phyloP scores from a whole-genome alignment of 2,797 vertebrate species.

The Cossypha caffra region DNA sequence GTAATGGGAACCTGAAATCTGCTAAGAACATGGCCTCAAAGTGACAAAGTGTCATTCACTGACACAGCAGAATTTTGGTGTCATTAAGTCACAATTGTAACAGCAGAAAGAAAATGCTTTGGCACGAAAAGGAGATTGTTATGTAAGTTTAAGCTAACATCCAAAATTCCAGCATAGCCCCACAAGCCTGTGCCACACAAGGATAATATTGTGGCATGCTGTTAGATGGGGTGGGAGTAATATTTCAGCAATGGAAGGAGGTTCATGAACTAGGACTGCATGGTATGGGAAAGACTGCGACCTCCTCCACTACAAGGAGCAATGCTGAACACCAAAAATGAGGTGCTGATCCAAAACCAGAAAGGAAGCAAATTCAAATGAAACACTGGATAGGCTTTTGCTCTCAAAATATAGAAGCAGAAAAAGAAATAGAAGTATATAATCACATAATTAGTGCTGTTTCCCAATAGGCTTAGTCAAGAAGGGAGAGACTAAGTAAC shows the following conservation, averaged over 20 bases:
- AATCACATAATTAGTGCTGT: neutral
- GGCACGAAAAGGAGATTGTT: neutral
- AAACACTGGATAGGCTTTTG: neutral
- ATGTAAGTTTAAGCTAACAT: neutral
- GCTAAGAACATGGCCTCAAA: neutral
- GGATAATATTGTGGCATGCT: accelerated
- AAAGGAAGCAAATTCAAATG: neutral
- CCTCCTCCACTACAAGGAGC: neutral
- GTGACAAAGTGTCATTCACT: neutral
- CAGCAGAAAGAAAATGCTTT: neutral
- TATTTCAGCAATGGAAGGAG: neutral
- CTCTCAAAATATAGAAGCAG: neutral
- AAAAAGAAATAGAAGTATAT: neutral
- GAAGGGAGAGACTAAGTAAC: neutral
- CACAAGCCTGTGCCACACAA: neutral
- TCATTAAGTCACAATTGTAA: neutral
- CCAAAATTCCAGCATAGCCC: neutral
- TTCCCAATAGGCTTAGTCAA: neutral
- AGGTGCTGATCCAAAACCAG: neutral
- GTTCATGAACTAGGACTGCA: accelerated
- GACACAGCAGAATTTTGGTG: neutral
- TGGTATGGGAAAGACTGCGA: neutral
- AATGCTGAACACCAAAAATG: neutral
- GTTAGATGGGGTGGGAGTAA: neutral
- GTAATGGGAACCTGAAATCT: neutral